phyloP scores from a whole-genome alignment of 2,888 invertebrate species.

The Folsomia candida region DNA sequence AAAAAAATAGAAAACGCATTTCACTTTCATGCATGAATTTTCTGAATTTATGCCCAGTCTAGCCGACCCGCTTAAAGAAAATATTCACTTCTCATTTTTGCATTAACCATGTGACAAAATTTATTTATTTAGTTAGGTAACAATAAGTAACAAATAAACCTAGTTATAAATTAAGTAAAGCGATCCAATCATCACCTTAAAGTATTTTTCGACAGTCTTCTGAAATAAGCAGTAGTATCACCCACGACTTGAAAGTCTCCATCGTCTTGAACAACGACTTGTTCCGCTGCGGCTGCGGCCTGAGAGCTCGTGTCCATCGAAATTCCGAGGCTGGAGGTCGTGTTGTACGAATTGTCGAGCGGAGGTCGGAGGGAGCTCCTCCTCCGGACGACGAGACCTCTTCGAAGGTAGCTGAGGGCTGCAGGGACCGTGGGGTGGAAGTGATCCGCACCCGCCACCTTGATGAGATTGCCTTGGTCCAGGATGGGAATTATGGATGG shows the following conservation, averaged over 20 bases:
- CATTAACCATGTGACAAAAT: too few species aligned
- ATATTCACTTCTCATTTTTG: too few species aligned
- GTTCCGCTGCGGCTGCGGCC: not conserved
- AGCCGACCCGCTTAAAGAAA: too few species aligned
- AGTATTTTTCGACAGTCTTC: not conserved
- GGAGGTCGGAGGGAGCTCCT: not conserved
- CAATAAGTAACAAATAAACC: too few species aligned
- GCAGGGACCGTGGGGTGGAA: slow-evolving; percentile 57
- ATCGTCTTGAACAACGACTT: not conserved
- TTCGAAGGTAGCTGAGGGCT: slow-evolving; percentile 51
- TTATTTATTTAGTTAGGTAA: too few species aligned
- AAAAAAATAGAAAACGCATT: too few species aligned
- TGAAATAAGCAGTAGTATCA: not conserved
- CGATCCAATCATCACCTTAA: too few species aligned
- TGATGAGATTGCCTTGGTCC: slow-evolving; percentile 54
- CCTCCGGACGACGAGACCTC: not conserved
- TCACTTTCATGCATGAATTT: too few species aligned
- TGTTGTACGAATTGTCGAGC: not conserved
- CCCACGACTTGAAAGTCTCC: not conserved
- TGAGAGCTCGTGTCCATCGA: not conserved
- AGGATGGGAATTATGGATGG: slow-evolving; percentile 51
- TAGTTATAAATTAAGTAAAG: too few species aligned
- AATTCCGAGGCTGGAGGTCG: not conserved
- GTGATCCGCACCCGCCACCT: slow-evolving; percentile 53
- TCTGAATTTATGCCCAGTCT: too few species aligned